A percentile compares a stretch with the other conserved stretches of the same genome.
Conservation (phyloP, 2,797 vertebrate genomes). For the Myiothlypis coronata region DNA sequence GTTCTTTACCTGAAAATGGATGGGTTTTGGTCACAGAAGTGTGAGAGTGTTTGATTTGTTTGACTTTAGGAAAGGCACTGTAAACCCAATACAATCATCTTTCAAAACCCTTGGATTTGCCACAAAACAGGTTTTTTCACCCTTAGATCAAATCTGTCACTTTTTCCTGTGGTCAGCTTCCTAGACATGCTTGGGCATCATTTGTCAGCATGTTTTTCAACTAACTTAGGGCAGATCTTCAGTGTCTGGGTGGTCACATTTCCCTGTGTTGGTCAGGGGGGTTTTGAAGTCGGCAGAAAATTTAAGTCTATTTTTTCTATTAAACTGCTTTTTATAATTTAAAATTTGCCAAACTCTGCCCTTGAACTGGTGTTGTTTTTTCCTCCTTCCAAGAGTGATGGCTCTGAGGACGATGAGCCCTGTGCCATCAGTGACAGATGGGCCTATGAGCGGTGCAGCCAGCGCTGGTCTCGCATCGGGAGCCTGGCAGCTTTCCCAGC, state of each 20-base stretch:
- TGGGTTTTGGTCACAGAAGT: neutral
- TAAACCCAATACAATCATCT: neutral
- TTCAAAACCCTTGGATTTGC: neutral
- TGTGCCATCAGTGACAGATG: constrained; percentile 86
- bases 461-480: constrained; percentile 77
- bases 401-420: constrained; percentile 80
- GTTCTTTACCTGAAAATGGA: neutral
- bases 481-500: constrained; percentile 22
- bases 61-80: neutral
- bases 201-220: neutral
- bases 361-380: neutral
- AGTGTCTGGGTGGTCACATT: neutral
- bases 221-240: neutral
- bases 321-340: neutral
- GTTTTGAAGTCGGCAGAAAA: neutral
- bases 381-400: constrained; percentile 72
- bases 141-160: neutral
- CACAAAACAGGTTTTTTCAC: neutral
- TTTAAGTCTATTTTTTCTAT: neutral
- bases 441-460: constrained; percentile 77
- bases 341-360: neutral
- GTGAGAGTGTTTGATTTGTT: neutral
- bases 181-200: neutral
- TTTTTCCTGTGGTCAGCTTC: neutral
- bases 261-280: neutral